phyloP scores from a whole-genome alignment of 2,888 invertebrate species.

The Diarsia dahlii region DNA sequence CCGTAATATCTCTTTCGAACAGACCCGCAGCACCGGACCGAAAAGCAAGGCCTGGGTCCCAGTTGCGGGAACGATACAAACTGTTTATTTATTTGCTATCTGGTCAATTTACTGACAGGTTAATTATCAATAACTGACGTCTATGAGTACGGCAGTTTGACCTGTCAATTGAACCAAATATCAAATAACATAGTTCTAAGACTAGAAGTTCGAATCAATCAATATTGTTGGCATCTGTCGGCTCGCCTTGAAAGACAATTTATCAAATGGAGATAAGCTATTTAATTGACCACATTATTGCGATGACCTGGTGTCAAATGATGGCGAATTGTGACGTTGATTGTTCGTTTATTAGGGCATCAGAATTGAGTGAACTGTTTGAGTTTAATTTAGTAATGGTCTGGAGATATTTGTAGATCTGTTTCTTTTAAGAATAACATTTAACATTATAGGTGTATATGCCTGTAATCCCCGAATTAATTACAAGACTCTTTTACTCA shows the following conservation, averaged over 20 bases:
- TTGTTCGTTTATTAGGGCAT: conserved; percentile 9
- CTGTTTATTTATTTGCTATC: no score
- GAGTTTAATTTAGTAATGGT: neutral
- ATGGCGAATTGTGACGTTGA: conserved; percentile 3
- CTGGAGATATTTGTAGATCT: neutral
- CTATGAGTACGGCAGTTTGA: neutral
- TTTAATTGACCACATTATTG: conserved; percentile 38
- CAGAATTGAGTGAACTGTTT: neutral
- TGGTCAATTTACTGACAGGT: no score
- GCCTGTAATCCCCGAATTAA: neutral
- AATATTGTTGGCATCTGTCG: conserved; percentile 36
- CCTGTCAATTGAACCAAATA: conserved; percentile 36
- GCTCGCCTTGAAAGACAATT: conserved; percentile 45
- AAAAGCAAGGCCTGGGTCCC: neutral
- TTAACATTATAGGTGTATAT: no score
- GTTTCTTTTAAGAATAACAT: neutral
- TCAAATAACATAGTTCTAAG: conserved; percentile 20
- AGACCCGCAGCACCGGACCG: no score
- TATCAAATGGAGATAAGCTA: conserved; percentile 34
- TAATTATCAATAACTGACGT: conserved; percentile 1
- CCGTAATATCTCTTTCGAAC: no score
- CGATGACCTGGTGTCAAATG: conserved; percentile 35
- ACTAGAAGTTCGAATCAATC: conserved; percentile 33
- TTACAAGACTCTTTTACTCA: no score
- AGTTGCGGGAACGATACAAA: neutral